A percentile compares a stretch with the other conserved stretches of the same genome.
Conservation (phyloP, 2,888 invertebrate species). For the Lasioglossum marginatum region DNA sequence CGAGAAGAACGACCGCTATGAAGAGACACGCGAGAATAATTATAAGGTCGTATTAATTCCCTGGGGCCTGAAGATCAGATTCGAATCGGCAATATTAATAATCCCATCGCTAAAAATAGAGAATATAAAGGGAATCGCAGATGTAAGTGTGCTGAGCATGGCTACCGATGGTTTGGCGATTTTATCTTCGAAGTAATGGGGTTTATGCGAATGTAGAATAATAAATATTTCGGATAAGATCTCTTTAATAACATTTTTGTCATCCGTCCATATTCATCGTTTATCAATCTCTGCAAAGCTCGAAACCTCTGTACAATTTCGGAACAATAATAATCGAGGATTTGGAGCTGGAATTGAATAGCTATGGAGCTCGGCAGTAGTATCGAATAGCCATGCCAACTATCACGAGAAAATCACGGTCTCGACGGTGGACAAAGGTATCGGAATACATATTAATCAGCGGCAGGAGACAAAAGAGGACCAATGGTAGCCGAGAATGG, state of each 20-base stretch:
- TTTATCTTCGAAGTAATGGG: background rate
- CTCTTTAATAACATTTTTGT: background rate
- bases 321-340: background rate
- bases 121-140: background rate
- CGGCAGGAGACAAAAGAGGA: background rate
- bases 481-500: too few relatives aligned
- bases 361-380: background rate
- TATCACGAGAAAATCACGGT: slow-evolving; percentile 2
- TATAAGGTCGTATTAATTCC: background rate
- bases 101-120: background rate
- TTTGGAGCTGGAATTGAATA: background rate
- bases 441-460: slow-evolving; percentile 12
- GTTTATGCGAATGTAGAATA: background rate
- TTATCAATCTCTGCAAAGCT: background rate
- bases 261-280: background rate
- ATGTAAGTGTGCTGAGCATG: background rate
- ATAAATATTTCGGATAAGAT: background rate
- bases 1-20: background rate
- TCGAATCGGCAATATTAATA: background rate
- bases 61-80: background rate
- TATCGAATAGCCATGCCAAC: background rate
- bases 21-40: background rate
- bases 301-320: background rate
- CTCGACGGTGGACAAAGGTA: background rate
- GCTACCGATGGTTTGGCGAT: background rate